These are phyloP conservation scores for Amazona guildingii DNA, from an alignment of 2,113 vertebrate genomes.

Conservation along the genomic window DNA sequence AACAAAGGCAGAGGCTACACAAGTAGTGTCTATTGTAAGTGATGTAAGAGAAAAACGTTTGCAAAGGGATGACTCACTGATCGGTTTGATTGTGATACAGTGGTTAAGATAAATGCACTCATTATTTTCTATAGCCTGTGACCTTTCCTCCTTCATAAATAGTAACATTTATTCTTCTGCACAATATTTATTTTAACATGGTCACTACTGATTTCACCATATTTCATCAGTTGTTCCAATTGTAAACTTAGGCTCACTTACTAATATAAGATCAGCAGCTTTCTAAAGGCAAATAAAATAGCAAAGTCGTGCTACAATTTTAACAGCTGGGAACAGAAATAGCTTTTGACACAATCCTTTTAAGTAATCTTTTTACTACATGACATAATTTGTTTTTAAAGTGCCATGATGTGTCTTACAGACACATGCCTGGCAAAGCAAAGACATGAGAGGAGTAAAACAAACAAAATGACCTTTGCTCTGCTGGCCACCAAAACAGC, in stretches of 20 bases:
- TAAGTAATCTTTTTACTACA: not conserved
- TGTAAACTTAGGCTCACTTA: not conserved
- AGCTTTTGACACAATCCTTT: constrained; percentile 39
- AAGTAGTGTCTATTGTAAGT: constrained; percentile 17
- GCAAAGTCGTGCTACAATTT: not conserved
- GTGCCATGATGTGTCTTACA: constrained; percentile 23
- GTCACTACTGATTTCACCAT: constrained; percentile 11
- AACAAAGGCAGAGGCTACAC: not conserved
- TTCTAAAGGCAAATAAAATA: constrained; percentile 26
- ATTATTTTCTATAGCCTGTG: constrained; percentile 48
- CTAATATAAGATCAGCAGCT: constrained; percentile 4
- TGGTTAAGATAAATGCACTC: constrained; percentile 1
- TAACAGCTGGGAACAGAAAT: constrained; percentile 32
- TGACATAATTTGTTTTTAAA: constrained; percentile 60
- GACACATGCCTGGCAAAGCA: constrained; percentile 3
- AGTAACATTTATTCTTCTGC: constrained; percentile 56
- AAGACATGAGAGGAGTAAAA: constrained; percentile 28
- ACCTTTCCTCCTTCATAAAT: constrained; percentile 53
- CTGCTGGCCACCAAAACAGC: not conserved
- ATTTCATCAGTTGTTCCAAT: constrained; percentile 35
- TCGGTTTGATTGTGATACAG: constrained; percentile 14
- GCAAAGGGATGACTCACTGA: constrained; percentile 42
- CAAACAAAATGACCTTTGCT: constrained; percentile 36
- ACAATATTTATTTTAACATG: constrained; percentile 43
- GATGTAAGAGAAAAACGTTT: not conserved